A percentile compares a stretch with the other conserved stretches of the same genome.
These are phyloP conservation scores for Loris lydekkerianus DNA, from an alignment of 2,797 vertebrate species.

Conservation along the genomic window DNA sequence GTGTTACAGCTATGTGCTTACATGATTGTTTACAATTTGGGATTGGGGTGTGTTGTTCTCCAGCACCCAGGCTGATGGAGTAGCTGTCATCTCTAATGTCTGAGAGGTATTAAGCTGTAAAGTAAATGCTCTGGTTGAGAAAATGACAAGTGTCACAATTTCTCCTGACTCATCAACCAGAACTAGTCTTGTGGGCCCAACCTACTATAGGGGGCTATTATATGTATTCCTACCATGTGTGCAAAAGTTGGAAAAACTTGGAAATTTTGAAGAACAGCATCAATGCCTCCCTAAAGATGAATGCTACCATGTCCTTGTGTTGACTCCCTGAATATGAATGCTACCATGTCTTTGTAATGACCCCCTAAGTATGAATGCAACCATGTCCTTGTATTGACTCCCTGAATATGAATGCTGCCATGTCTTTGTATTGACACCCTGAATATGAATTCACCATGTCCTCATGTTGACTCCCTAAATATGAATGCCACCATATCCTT, in stretches of 20 bases:
- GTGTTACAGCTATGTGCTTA: neutral
- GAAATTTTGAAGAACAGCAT: slow-evolving; percentile 18
- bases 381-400: neutral
- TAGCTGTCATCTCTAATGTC: neutral
- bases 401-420: too few relatives aligned
- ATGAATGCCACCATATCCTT: too few relatives aligned
- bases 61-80: neutral
- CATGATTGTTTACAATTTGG: neutral
- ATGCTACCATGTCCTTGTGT: too few relatives aligned
- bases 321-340: too few relatives aligned
- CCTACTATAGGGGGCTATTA: neutral
- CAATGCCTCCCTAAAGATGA: neutral
- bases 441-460: neutral
- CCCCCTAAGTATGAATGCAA: neutral
- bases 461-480: neutral
- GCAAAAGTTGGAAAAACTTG: neutral
- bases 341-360: too few relatives aligned
- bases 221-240: neutral
- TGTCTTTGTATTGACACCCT: neutral
- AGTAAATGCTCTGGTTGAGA: slow-evolving; percentile 7
- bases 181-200: neutral
- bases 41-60: neutral
- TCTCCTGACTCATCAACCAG: slow-evolving; percentile 34
- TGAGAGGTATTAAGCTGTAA: neutral
- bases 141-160: neutral